Evolutionary conservation across 2,797 vertebrate genomes (phyloP).

Genomic region (Cirrhinus mrigala): DNA sequence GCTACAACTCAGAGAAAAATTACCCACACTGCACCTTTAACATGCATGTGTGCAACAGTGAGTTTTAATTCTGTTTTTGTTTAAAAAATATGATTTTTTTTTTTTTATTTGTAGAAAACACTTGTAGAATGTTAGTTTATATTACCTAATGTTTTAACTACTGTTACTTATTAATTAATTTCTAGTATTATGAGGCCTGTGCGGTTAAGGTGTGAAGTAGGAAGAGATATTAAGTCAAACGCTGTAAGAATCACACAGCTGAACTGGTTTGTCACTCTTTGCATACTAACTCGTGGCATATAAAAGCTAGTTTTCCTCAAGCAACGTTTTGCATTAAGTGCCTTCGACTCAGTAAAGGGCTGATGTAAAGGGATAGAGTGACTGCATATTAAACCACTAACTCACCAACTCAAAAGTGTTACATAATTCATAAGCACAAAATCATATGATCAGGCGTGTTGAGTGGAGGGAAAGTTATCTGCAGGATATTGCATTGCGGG

Average conservation of each 20-base stretch:
- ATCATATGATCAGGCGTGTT: constrained; percentile 51
- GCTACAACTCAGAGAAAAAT: constrained; percentile 23
- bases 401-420: constrained; percentile 48
- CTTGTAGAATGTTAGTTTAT: neutral
- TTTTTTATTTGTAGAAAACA: neutral
- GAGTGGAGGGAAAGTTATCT: constrained; percentile 42
- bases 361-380: constrained; percentile 26
- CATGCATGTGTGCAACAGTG: neutral
- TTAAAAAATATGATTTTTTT: neutral
- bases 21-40: constrained; percentile 2
- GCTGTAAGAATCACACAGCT: neutral
- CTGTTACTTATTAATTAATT: neutral
- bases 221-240: neutral
- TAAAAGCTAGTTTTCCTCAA: constrained; percentile 14
- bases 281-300: neutral
- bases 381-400: constrained; percentile 51
- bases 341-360: constrained; percentile 39
- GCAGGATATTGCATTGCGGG: constrained; percentile 46
- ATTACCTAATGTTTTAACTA: neutral
- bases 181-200: neutral
- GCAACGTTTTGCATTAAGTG: constrained; percentile 43
- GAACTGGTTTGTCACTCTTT: neutral
- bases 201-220: neutral
- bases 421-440: constrained; percentile 51
- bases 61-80: neutral